phyloP scores from a whole-genome alignment of 35 echinoderm and acorn worm species.

The Chiridota heheva region DNA sequence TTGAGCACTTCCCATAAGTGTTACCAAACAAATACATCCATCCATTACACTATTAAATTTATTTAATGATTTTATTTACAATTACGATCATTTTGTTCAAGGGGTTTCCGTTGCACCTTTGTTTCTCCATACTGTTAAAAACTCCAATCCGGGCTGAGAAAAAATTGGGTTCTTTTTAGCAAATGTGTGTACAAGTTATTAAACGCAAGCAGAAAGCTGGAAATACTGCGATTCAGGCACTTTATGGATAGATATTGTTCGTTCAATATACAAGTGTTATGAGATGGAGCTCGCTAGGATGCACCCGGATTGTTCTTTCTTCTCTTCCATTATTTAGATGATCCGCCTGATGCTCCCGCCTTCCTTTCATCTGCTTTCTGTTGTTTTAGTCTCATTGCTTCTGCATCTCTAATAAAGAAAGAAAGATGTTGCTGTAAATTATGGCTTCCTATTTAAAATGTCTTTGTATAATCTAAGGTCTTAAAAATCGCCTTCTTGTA shows the following conservation, averaged over 20 bases:
- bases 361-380: slow-evolving; percentile 65
- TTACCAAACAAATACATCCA: too few species aligned
- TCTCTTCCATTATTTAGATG: background rate
- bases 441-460: too few species aligned
- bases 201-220: background rate
- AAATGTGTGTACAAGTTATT: background rate
- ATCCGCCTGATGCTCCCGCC: slow-evolving; percentile 15
- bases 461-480: too few species aligned
- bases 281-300: background rate
- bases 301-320: background rate
- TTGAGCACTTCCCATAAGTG: too few species aligned
- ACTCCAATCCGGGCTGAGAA: too few species aligned
- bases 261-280: background rate
- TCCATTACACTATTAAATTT: too few species aligned
- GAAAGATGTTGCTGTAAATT: too few species aligned
- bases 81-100: too few species aligned
- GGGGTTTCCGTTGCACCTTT: too few species aligned
- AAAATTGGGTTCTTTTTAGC: background rate
- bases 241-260: background rate
- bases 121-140: too few species aligned
- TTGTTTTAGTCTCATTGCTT: slow-evolving; percentile 77
- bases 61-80: too few species aligned
- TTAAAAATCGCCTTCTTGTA: too few species aligned
- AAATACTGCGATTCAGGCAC: background rate
- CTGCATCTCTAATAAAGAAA: slow-evolving; percentile 65